phyloP scores from a whole-genome alignment of 1,140 invertebrate species.

The Phenacoccus solenopsis region DNA sequence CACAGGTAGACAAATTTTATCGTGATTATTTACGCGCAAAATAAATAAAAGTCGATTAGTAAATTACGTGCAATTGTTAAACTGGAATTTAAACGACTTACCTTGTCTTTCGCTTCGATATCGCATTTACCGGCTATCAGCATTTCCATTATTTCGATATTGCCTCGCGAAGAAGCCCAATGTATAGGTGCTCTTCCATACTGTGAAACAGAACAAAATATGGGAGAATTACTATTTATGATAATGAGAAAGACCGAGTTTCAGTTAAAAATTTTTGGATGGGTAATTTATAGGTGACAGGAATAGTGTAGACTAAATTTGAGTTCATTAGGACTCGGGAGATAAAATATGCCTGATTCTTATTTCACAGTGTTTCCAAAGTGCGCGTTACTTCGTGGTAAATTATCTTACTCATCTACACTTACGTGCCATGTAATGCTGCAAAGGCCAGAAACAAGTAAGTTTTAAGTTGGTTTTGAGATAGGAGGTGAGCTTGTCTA shows the following conservation, averaged over 20 bases:
- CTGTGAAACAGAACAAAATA: constrained; percentile 35
- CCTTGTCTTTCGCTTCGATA: constrained; percentile 62
- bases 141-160: constrained; percentile 57
- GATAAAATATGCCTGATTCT: too few relatives aligned
- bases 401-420: too few relatives aligned
- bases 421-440: too few relatives aligned
- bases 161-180: constrained; percentile 59
- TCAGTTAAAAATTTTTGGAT: not conserved
- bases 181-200: constrained; percentile 62
- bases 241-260: too few relatives aligned
- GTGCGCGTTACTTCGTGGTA: too few relatives aligned
- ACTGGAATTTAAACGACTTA: constrained; percentile 31
- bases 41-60: not conserved
- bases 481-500: too few relatives aligned
- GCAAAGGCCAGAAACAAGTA: too few relatives aligned
- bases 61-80: not conserved
- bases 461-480: too few relatives aligned
- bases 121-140: constrained; percentile 58
- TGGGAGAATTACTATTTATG: too few relatives aligned
- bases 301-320: not conserved
- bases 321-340: too few relatives aligned
- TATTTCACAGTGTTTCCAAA: too few relatives aligned
- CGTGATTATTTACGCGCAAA: not conserved
- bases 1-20: too few relatives aligned
- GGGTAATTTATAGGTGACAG: not conserved